Evolutionary conservation across 1,140 invertebrate species (phyloP).

Genomic region (Atta cephalotes): DNA sequence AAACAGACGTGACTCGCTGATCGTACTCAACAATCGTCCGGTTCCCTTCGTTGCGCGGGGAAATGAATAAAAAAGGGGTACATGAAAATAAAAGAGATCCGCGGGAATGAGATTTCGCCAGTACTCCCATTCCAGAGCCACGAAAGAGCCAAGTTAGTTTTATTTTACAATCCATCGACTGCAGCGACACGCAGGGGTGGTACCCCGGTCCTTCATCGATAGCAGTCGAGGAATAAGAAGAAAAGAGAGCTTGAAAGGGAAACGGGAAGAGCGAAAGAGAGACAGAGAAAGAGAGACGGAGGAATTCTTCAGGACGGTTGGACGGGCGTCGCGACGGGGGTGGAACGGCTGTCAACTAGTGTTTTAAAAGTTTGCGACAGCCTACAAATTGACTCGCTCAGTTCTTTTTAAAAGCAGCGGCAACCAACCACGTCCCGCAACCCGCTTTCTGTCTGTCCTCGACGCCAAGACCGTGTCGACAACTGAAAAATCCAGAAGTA

Average conservation of each 20-base stretch:
- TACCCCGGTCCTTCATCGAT: conserved; percentile 68
- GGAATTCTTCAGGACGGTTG: conserved; percentile 80
- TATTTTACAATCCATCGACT: conserved; percentile 87
- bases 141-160: conserved; percentile 86
- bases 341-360: conserved; percentile 85
- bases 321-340: conserved; percentile 73
- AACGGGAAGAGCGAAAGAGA: background rate
- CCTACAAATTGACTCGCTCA: conserved; percentile 87
- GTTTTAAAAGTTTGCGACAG: conserved; percentile 87
- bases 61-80: conserved; percentile 56
- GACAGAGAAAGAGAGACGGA: conserved; percentile 51
- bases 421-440: conserved; percentile 83
- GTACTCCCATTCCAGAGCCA: conserved; percentile 80
- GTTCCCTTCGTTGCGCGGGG: conserved; percentile 31
- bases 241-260: conserved; percentile 27
- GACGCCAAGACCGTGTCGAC: conserved; percentile 64
- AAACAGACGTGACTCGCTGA: conserved; percentile 38
- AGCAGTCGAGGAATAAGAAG: conserved; percentile 45
- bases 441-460: conserved; percentile 65
- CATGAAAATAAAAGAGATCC: conserved; percentile 80
- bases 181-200: conserved; percentile 76
- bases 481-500: conserved; percentile 64
- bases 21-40: conserved; percentile 13
- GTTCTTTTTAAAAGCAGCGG: conserved; percentile 86
- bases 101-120: conserved; percentile 85